A percentile compares a stretch with the other conserved stretches of the same genome.
Evolutionary conservation across 2,797 vertebrate genomes (phyloP).

Genomic region (Macroramphosus scolopax): DNA sequence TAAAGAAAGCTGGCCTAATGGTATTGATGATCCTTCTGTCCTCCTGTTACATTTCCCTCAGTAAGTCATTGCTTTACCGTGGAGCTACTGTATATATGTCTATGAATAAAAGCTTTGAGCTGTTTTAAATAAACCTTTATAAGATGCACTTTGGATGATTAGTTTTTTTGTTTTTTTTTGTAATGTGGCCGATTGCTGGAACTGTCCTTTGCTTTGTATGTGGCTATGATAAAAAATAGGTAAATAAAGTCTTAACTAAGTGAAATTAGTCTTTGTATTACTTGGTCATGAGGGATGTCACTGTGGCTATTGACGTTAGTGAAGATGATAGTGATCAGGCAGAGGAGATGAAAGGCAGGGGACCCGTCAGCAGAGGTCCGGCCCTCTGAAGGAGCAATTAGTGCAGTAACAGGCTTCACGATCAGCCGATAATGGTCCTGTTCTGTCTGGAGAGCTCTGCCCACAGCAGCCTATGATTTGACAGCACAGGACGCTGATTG

Average conservation of each 20-base stretch:
- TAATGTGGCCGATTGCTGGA: neutral
- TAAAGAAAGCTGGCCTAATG: conserved; percentile 3
- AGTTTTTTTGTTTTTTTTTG: conserved; percentile 13
- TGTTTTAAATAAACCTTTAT: no score
- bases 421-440: conserved; percentile 85
- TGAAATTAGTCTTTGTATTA: conserved; percentile 8
- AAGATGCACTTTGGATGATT: conserved; percentile 14
- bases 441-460: conserved; percentile 81
- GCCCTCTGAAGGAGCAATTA: conserved; percentile 88
- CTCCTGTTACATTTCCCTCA: conserved; percentile 6
- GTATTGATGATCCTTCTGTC: conserved; percentile 12
- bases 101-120: no score
- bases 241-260: conserved; percentile 30
- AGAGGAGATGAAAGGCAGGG: conserved; percentile 49
- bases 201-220: conserved; percentile 2
- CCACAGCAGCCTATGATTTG: conserved; percentile 84
- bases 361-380: conserved; percentile 62
- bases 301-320: conserved; percentile 15
- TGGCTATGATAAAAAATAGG: conserved; percentile 6
- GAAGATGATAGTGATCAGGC: conserved; percentile 19
- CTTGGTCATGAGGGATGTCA: neutral
- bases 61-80: conserved; percentile 5
- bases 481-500: conserved; percentile 89
- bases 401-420: conserved; percentile 83
- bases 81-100: conserved; percentile 47